Evolutionary conservation across 2,113 vertebrate species (phyloP), one percentile per base, ranked within the genome.

Genomic region (Solea solea): DNA sequence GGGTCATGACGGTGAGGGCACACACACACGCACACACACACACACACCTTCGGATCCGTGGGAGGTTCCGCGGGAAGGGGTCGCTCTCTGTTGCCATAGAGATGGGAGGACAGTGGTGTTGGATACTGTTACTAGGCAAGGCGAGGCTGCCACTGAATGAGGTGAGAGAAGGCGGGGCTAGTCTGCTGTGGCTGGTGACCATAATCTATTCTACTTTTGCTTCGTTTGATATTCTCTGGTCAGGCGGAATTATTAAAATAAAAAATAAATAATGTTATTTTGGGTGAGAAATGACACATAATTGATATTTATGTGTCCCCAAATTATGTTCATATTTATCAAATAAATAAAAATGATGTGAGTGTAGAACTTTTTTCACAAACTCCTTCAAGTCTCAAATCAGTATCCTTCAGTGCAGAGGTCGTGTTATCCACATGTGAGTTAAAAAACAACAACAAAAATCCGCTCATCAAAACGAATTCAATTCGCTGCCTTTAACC

Each of bases 11-110:
- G 13, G 57, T 1, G 13, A 79, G 78, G 73, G 83, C 58, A 21
- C 68, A 69, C 12, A 48, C 69, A 58, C 62, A 25, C 14, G 16
- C 51, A 41, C 46, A 56, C 70, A 69, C 15, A 56, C 72, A 62
- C 67, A 16, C 41, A 39, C 56, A 42, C 46, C 73, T 64, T 77
- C 45, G 34, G 82, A 88, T 87, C 80, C 80, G 86, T 80, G 69
- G 79, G 70, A 76, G 72, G 73, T 64, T 72, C 63, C 76, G 57
- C 10, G n/a, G 79, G 82, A 58, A 64, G 80, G 83, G 84, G 82
- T 69, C 72, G 81, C 78, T 81, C 83, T 84, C 76, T 89, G 93
- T 94, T 94, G 87, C 93, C 85, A 94, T 94, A 87, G 93, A 82
- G 87, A 93, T 86, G 76, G 84, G 78, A 88, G 92, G 90, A 93